phyloP scores from a whole-genome alignment of 2,888 invertebrate species.

The Papilio gigon region DNA sequence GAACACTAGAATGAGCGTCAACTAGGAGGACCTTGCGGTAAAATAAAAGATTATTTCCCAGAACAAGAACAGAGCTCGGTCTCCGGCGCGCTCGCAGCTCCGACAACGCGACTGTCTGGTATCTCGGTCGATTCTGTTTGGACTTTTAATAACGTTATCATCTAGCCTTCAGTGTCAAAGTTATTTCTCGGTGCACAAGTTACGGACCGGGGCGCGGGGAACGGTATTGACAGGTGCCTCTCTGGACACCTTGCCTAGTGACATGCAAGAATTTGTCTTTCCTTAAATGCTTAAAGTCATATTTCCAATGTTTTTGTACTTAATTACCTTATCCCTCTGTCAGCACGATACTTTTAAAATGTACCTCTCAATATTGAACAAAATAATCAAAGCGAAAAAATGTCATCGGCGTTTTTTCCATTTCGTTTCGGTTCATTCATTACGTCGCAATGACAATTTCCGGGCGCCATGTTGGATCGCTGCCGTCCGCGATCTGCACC shows the following conservation, averaged over 20 bases:
- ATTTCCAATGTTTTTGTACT: background rate
- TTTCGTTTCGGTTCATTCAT: slow-evolving; percentile 62
- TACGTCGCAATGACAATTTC: slow-evolving; percentile 65
- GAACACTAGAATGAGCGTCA: background rate
- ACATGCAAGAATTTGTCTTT: background rate
- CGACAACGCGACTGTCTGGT: slow-evolving; percentile 25
- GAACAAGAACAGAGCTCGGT: slow-evolving; percentile 3
- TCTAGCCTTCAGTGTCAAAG: slow-evolving; percentile 30
- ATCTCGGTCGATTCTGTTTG: slow-evolving; percentile 12
- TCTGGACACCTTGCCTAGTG: too few relatives aligned
- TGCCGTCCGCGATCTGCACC: slow-evolving; percentile 57
- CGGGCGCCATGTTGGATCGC: slow-evolving; percentile 65
- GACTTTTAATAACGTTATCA: slow-evolving; percentile 32
- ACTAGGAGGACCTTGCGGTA: background rate
- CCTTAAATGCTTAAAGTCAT: background rate
- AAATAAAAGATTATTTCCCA: background rate
- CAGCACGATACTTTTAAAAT: background rate
- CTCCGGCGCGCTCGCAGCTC: background rate
- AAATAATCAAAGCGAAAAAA: slow-evolving; percentile 28
- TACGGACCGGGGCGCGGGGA: background rate
- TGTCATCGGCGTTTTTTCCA: slow-evolving; percentile 47
- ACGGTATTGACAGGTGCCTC: background rate
- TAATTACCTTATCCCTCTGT: background rate
- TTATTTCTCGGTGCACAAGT: slow-evolving; percentile 9
- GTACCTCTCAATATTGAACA: slow-evolving; percentile 2